phyloP scores from a whole-genome alignment of 2,888 invertebrate species.

The Gymnocheta viridis region DNA sequence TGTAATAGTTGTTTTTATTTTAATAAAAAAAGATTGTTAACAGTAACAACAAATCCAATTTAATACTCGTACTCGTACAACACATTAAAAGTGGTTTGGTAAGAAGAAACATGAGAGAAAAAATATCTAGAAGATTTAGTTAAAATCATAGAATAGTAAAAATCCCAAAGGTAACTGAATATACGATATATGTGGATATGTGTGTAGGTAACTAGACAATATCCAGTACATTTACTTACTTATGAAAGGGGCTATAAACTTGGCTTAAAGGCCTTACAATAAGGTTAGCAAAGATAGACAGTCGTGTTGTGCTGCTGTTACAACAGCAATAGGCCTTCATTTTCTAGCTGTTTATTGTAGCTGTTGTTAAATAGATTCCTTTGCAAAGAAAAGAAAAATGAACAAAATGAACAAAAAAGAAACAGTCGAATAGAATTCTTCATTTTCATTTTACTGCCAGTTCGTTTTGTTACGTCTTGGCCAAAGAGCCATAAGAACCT shows the following conservation, averaged over 20 bases:
- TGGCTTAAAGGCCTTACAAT: slow-evolving; percentile 14
- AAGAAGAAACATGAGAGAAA: slow-evolving; percentile 27
- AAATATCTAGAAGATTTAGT: slow-evolving; percentile 39
- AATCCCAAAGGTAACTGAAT: slow-evolving; percentile 63
- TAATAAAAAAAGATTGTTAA: slow-evolving; percentile 60
- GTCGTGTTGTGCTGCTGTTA: slow-evolving; percentile 26
- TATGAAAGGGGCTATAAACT: slow-evolving; percentile 31
- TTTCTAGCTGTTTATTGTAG: slow-evolving; percentile 69
- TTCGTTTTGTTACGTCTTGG: slow-evolving; percentile 16
- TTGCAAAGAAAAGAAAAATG: slow-evolving; percentile 2
- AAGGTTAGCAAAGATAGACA: neutral
- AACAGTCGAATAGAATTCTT: slow-evolving; percentile 45
- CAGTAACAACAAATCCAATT: slow-evolving; percentile 51
- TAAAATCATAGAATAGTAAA: slow-evolving; percentile 38
- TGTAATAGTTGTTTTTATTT: slow-evolving; percentile 31
- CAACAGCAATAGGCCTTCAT: slow-evolving; percentile 59
- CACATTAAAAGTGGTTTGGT: slow-evolving; percentile 66
- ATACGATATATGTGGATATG: too few species aligned
- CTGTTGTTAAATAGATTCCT: slow-evolving; percentile 65
- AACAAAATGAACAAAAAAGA: neutral
- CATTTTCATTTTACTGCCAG: slow-evolving; percentile 53
- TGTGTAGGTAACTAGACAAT: slow-evolving; percentile 67
- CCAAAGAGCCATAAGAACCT: slow-evolving; percentile 40
- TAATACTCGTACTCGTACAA: slow-evolving; percentile 5
- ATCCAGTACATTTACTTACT: slow-evolving; percentile 43